These are phyloP conservation scores for Scaptomyza caliginosa DNA, from an alignment of 2,888 invertebrate genomes.

Conservation along the genomic window DNA sequence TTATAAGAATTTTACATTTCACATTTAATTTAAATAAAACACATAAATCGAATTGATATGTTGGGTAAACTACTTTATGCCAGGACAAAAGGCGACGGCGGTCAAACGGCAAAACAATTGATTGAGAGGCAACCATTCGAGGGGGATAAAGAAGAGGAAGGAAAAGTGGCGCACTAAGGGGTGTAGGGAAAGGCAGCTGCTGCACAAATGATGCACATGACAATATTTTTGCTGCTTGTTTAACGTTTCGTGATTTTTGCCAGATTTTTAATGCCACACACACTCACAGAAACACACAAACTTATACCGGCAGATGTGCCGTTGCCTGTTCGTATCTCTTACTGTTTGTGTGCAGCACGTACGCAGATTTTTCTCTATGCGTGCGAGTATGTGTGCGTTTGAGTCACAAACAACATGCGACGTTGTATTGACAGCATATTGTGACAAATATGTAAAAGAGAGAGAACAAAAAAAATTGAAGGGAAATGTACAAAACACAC, in stretches of 20 bases:
- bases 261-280: slow-evolving; percentile 71
- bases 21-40: slow-evolving; percentile 65
- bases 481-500: slow-evolving; percentile 29
- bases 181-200: slow-evolving; percentile 26
- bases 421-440: slow-evolving; percentile 76
- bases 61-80: slow-evolving; percentile 67
- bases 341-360: slow-evolving; percentile 61
- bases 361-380: slow-evolving; percentile 26
- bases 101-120: slow-evolving; percentile 28
- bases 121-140: neutral
- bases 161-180: neutral
- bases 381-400: slow-evolving; percentile 35
- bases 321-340: slow-evolving; percentile 40
- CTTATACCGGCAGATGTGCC: slow-evolving; percentile 27
- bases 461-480: slow-evolving; percentile 19
- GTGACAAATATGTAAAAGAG: slow-evolving; percentile 76
- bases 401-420: slow-evolving; percentile 65
- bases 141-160: neutral
- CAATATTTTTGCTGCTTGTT: slow-evolving; percentile 75
- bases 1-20: slow-evolving; percentile 17
- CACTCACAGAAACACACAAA: slow-evolving; percentile 23
- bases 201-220: slow-evolving; percentile 60
- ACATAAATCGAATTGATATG: slow-evolving; percentile 74
- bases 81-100: slow-evolving; percentile 8
- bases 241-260: slow-evolving; percentile 78